Evolutionary conservation across 2,888 invertebrate species (phyloP).

Genomic region (Bibio marci): DNA sequence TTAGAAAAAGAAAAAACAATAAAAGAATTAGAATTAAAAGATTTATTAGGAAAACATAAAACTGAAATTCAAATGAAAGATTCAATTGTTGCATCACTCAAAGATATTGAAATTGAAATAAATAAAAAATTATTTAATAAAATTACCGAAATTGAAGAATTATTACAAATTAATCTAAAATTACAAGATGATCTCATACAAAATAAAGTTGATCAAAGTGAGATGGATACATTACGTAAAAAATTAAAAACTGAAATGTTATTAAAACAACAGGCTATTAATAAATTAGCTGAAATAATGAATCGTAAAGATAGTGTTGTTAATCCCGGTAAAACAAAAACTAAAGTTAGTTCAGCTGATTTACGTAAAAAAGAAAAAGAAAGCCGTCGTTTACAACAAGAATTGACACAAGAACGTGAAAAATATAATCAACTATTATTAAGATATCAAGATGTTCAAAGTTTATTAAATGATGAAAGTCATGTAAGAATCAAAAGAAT

Average conservation of each 20-base stretch:
- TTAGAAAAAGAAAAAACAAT: conserved; percentile 94
- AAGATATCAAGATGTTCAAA: conserved; percentile 74
- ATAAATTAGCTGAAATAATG: conserved; percentile 94
- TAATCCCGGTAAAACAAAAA: conserved; percentile 57
- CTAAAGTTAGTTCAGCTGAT: conserved; percentile 60
- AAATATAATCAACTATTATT: conserved; percentile 78
- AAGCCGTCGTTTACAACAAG: conserved; percentile 84
- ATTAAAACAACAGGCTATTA: conserved; percentile 85
- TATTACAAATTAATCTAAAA: conserved; percentile 55
- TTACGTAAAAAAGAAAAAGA: conserved; percentile 85
- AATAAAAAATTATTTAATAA: conserved; percentile 48
- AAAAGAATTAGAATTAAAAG: conserved; percentile 88
- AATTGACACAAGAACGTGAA: conserved; percentile 82
- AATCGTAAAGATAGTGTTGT: conserved; percentile 54
- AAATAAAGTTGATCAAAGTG: conserved; percentile 50
- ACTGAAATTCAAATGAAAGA: conserved; percentile 69
- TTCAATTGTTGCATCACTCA: conserved; percentile 46
- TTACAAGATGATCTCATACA: conserved; percentile 60
- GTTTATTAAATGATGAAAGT: conserved; percentile 67
- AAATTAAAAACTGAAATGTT: conserved; percentile 76
- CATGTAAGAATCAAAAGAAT: conserved; percentile 34
- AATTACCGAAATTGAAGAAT: conserved; percentile 60
- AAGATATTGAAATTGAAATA: conserved; percentile 57
- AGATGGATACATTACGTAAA: conserved; percentile 61
- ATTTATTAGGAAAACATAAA: conserved; percentile 68